Conservation (phyloP, 2,888 invertebrate genomes). For the Pristionchus japonicus region DNA sequence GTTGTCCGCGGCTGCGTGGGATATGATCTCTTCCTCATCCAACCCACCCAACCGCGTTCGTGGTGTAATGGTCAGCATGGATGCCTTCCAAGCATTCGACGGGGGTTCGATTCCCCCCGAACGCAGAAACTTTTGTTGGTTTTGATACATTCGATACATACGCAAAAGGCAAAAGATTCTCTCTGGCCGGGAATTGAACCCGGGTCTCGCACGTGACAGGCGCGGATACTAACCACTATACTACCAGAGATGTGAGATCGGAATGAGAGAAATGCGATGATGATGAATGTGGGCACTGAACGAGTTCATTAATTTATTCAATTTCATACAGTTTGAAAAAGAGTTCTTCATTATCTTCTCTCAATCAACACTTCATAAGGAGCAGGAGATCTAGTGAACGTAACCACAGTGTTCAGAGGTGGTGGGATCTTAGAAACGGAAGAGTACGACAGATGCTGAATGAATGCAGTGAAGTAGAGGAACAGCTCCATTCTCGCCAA, state of each 20-base stretch:
- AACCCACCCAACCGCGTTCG: conserved; percentile 47
- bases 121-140: conserved; percentile 45
- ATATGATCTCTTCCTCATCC: background rate
- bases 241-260: background rate
- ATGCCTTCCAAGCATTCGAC: conserved; percentile 61
- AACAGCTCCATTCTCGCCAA: background rate
- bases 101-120: conserved; percentile 58
- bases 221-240: background rate
- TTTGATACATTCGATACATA: background rate
- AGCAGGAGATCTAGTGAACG: background rate
- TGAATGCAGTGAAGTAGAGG: conserved; percentile 13
- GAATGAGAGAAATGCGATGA: too few species aligned
- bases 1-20: background rate
- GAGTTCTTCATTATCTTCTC: background rate
- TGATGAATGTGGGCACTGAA: too few species aligned
- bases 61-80: conserved; percentile 61
- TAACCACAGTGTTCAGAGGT: background rate
- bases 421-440: background rate
- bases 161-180: conserved; percentile 46
- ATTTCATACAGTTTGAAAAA: too few species aligned
- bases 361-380: background rate
- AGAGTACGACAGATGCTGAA: background rate
- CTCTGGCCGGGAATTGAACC: conserved; percentile 67
- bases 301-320: too few species aligned
- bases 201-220: conserved; percentile 68